These are phyloP conservation scores for Leucophora obtusa DNA, from an alignment of 2,888 invertebrate genomes.

Conservation along the genomic window DNA sequence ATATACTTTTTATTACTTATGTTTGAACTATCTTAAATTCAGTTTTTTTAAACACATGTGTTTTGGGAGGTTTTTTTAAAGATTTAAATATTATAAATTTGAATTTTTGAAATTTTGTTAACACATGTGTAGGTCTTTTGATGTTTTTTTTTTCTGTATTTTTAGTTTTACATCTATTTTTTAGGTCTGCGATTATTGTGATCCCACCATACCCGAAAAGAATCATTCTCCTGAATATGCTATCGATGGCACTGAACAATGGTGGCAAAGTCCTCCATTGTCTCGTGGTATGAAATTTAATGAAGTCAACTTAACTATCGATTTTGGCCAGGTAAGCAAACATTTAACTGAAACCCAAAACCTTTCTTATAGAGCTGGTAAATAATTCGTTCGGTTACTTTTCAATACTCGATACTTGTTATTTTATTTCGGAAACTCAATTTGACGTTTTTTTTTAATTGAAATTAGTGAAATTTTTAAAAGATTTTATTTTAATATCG, in stretches of 20 bases:
- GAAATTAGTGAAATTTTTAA: too few relatives aligned
- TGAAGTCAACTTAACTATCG: constrained; percentile 97
- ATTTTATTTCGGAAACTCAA: too few relatives aligned
- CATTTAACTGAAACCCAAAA: constrained; percentile 39
- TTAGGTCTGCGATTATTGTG: constrained; percentile 95
- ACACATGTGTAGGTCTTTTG: constrained; percentile 40
- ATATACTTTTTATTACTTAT: not conserved
- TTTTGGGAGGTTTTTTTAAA: not conserved
- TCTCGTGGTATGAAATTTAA: constrained; percentile 98
- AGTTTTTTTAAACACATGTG: constrained; percentile 2
- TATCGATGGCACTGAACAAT: constrained; percentile 96
- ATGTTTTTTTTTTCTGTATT: not conserved
- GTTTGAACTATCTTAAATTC: not conserved
- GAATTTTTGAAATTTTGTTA: constrained; percentile 11
- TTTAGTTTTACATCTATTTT: constrained; percentile 38
- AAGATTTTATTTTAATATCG: too few relatives aligned
- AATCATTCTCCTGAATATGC: constrained; percentile 94
- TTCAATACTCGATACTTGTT: too few relatives aligned
- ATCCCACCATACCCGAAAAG: constrained; percentile 85
- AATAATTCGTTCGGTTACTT: too few relatives aligned
- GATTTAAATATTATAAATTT: constrained; percentile 21
- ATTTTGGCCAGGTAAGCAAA: constrained; percentile 92
- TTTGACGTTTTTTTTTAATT: too few relatives aligned
- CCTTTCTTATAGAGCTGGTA: too few relatives aligned
- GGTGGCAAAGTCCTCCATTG: constrained; percentile 99